These are phyloP conservation scores for Corapipo altera DNA, from an alignment of 2,113 vertebrate genomes.

Conservation along the genomic window DNA sequence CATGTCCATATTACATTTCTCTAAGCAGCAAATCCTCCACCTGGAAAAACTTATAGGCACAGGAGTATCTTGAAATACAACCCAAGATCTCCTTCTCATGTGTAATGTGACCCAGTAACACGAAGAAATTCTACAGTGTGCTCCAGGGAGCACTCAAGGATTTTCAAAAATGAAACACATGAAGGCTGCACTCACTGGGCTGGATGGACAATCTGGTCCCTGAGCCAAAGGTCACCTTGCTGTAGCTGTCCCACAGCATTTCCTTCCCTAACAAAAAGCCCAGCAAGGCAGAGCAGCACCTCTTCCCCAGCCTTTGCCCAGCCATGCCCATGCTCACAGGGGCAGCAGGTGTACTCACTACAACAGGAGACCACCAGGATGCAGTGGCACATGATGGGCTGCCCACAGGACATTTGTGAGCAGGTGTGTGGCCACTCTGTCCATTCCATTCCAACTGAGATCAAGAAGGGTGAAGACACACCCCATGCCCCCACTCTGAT, in stretches of 20 bases:
- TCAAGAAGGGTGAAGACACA: too few species aligned
- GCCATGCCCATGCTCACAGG: background rate
- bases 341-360: too few species aligned
- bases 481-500: too few species aligned
- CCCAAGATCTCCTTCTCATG: too few species aligned
- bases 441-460: too few species aligned
- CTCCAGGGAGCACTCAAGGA: background rate
- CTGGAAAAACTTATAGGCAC: background rate
- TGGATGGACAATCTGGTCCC: background rate
- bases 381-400: too few species aligned
- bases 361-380: too few species aligned
- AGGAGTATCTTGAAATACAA: too few species aligned
- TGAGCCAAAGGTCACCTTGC: background rate
- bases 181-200: background rate
- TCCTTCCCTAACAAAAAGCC: conserved; percentile 48
- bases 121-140: too few species aligned
- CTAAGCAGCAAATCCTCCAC: background rate
- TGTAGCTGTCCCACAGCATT: background rate
- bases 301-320: background rate
- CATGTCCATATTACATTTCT: background rate
- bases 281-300: background rate
- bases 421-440: too few species aligned
- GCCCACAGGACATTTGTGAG: too few species aligned
- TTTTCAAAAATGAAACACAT: background rate
- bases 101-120: too few species aligned